These are phyloP conservation scores for Alouatta palliata DNA, from an alignment of 2,113 vertebrate species.

Conservation along the genomic window DNA sequence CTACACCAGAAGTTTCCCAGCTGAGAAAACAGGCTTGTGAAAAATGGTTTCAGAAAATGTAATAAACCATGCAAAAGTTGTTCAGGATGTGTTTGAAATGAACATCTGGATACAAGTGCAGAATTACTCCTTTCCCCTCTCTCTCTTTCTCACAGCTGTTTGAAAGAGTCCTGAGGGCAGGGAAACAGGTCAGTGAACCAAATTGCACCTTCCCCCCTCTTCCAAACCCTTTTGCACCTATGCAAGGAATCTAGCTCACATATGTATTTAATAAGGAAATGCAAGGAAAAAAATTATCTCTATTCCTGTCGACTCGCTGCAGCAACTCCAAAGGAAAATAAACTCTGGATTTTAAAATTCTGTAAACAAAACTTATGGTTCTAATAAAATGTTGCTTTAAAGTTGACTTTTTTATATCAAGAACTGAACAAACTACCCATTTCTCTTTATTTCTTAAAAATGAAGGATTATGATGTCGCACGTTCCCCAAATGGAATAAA, in stretches of 20 bases:
- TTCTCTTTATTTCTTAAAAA: constrained; percentile 77
- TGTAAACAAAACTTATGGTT: constrained; percentile 83
- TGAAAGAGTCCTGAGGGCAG: constrained; percentile 86
- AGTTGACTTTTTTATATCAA: constrained; percentile 68
- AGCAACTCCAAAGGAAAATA: constrained; percentile 86
- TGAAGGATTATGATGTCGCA: constrained; percentile 80
- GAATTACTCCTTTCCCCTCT: constrained; percentile 80
- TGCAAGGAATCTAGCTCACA: constrained; percentile 79
- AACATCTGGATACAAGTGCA: constrained; percentile 89
- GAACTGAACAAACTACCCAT: constrained; percentile 60
- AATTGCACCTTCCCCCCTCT: constrained; percentile 77
- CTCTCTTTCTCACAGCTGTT: constrained; percentile 87
- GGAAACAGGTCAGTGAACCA: constrained; percentile 86
- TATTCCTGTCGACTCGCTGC: constrained; percentile 84
- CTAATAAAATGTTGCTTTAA: constrained; percentile 84
- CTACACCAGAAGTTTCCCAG: constrained; percentile 91
- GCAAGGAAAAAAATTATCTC: constrained; percentile 76
- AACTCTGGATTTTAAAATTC: constrained; percentile 85
- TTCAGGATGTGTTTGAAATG: constrained; percentile 88
- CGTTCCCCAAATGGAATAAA: constrained; percentile 75
- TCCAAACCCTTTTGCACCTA: constrained; percentile 82
- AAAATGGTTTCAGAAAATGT: constrained; percentile 91
- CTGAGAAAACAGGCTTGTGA: constrained; percentile 92
- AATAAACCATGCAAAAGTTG: constrained; percentile 91
- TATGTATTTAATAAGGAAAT: constrained; percentile 86